Conservation (phyloP, 1,140 invertebrate genomes). For the Drosophila grimshawi region DNA sequence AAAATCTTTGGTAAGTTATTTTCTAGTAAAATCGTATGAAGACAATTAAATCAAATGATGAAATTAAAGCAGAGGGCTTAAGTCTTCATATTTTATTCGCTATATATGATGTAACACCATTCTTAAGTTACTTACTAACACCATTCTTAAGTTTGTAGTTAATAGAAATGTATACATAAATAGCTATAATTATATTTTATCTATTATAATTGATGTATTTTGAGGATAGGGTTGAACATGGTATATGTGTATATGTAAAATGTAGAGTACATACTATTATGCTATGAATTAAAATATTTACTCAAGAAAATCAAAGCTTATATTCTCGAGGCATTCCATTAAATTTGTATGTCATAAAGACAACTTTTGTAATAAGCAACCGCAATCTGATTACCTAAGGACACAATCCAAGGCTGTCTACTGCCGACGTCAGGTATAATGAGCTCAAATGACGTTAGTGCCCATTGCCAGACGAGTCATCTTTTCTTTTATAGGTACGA, state of each 20-base stretch:
- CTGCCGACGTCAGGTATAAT: conserved; percentile 4
- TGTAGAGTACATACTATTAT: conserved; percentile 1
- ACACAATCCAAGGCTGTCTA: neutral
- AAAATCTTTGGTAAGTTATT: neutral
- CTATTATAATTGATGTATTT: too few species aligned
- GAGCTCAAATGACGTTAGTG: conserved; percentile 21
- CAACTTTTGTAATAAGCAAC: conserved; percentile 23
- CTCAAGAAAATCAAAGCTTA: neutral
- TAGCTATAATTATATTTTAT: too few species aligned
- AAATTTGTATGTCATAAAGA: neutral
- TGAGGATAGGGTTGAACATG: neutral
- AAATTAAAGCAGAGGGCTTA: neutral
- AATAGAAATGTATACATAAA: too few species aligned
- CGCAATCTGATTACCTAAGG: conserved; percentile 13
- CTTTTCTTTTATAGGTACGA: conserved; percentile 10
- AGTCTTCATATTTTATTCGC: neutral
- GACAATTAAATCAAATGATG: neutral
- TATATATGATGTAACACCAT: too few species aligned
- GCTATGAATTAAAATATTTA: neutral
- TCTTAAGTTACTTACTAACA: too few species aligned
- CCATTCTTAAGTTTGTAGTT: too few species aligned
- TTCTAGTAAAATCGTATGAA: neutral
- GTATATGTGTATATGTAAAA: neutral
- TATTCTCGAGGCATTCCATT: neutral
- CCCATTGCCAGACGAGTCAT: conserved; percentile 1